A percentile compares a stretch with the other conserved stretches of the same genome.
Conservation (phyloP, 2,888 invertebrate genomes). For the Chloroclysta siterata region DNA sequence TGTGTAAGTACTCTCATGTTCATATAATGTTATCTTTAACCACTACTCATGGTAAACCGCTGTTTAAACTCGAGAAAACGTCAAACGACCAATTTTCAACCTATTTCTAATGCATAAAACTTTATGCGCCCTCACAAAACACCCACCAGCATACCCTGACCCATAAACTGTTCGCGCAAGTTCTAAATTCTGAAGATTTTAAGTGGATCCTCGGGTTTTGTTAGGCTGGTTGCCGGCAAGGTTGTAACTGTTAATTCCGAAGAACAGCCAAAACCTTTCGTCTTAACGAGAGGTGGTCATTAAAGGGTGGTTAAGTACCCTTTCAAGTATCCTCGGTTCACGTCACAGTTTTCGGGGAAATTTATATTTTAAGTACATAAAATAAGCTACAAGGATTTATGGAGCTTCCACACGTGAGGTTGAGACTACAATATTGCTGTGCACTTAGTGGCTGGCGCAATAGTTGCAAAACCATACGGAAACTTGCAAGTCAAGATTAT, state of each 20-base stretch:
- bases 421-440: too few relatives aligned
- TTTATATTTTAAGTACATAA: conserved; percentile 37
- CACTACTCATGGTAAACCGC: conserved; percentile 46
- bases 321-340: conserved; percentile 36
- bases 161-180: conserved; percentile 36
- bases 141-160: conserved; percentile 51
- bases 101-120: conserved; percentile 77
- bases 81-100: conserved; percentile 76
- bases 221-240: conserved; percentile 47
- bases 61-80: conserved; percentile 65
- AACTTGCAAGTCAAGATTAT: too few relatives aligned
- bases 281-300: conserved; percentile 73
- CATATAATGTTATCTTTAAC: conserved; percentile 27
- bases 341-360: conserved; percentile 37
- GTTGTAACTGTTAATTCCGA: conserved; percentile 75
- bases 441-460: not conserved
- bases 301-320: conserved; percentile 69
- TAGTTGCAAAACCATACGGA: too few relatives aligned
- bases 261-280: conserved; percentile 78
- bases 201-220: conserved; percentile 44
- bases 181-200: conserved; percentile 5
- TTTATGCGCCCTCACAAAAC: conserved; percentile 68
- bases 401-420: not conserved
- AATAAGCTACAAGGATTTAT: conserved; percentile 25
- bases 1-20: conserved; percentile 17